These are phyloP conservation scores for Drosophila quasianomalipes DNA, from an alignment of 2,888 invertebrate species.

Conservation along the genomic window DNA sequence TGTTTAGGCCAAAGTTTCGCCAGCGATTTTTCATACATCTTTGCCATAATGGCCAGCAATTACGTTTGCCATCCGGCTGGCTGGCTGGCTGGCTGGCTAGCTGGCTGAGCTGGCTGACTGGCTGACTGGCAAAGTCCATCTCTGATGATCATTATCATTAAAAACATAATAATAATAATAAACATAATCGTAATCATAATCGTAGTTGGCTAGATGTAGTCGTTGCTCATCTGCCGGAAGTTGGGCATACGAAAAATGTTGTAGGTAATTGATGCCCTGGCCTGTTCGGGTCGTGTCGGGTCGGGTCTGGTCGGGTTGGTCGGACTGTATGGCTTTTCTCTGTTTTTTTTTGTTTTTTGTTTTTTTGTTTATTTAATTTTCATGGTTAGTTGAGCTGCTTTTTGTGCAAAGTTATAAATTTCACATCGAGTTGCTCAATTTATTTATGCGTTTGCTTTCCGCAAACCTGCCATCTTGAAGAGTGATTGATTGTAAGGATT, in stretches of 20 bases:
- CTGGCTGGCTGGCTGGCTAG: neutral
- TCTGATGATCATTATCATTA: constrained; percentile 32
- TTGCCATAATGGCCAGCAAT: constrained; percentile 57
- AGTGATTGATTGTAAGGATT: constrained; percentile 12
- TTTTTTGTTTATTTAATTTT: constrained; percentile 61
- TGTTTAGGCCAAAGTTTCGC: constrained; percentile 25
- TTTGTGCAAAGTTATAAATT: constrained; percentile 7
- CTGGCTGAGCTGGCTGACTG: neutral
- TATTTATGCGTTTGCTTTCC: neutral
- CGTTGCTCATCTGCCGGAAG: constrained; percentile 60
- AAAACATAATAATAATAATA: constrained; percentile 28
- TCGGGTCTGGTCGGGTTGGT: neutral
- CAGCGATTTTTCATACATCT: constrained; percentile 55
- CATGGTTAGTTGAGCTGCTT: constrained; percentile 63
- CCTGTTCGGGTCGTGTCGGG: neutral
- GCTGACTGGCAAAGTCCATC: constrained; percentile 24
- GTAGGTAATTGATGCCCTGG: constrained; percentile 53
- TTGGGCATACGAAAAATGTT: constrained; percentile 47
- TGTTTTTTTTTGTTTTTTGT: neutral
- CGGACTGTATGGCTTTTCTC: neutral
- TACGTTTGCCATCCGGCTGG: constrained; percentile 53
- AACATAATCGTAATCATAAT: constrained; percentile 36
- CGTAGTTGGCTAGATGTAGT: constrained; percentile 34
- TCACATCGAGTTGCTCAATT: constrained; percentile 10
- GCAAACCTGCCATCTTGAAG: constrained; percentile 5